phyloP scores from a whole-genome alignment of 2,113 vertebrate species.

The Chelonoidis abingdonii region DNA sequence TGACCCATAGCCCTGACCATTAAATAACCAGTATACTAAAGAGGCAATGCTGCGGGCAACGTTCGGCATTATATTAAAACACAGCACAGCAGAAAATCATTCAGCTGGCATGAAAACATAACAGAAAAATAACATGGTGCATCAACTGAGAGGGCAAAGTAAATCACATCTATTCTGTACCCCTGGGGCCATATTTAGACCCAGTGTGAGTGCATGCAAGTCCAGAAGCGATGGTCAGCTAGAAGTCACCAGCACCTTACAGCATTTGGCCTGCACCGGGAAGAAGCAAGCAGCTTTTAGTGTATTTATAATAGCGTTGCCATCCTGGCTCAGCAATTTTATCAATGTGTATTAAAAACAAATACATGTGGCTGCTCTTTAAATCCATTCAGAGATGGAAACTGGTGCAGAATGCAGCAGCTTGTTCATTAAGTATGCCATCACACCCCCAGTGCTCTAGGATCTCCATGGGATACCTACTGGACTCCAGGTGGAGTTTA shows the following conservation, averaged over 20 bases:
- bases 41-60: background rate
- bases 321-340: background rate
- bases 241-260: background rate
- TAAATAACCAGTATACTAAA: background rate
- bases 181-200: background rate
- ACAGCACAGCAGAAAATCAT: background rate
- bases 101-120: background rate
- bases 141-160: background rate
- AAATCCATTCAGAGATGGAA: background rate
- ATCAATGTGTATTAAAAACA: background rate
- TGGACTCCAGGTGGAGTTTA: rapidly evolving
- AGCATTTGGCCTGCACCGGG: rapidly evolving
- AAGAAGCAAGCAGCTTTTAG: background rate
- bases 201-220: background rate
- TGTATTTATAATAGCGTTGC: background rate
- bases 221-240: background rate
- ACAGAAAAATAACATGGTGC: background rate
- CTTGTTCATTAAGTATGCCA: rapidly evolving
- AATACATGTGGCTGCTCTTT: background rate
- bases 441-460: background rate
- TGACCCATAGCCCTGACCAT: background rate
- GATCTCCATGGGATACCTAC: rapidly evolving
- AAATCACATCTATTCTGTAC: background rate
- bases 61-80: background rate
- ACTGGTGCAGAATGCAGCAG: background rate